Evolutionary conservation across 2,113 vertebrate genomes (phyloP).

Genomic region (Alligator mississippiensis): DNA sequence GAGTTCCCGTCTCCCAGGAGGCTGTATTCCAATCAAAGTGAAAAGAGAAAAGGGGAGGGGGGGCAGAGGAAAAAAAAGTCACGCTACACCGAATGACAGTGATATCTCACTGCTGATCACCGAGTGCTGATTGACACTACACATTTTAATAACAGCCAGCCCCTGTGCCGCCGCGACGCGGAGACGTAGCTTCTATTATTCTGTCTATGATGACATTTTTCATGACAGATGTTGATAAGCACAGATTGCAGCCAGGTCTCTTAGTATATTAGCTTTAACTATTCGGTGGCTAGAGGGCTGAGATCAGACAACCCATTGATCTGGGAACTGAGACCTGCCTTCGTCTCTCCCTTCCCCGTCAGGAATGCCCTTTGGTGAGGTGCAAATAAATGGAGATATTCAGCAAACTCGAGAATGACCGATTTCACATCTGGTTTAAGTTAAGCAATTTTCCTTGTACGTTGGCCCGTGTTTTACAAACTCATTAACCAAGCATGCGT

Average conservation of each 20-base stretch:
- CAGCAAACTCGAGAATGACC: not conserved
- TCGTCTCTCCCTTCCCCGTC: accelerated
- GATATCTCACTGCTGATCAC: not conserved
- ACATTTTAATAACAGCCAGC: not conserved
- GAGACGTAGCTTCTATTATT: conserved; percentile 44
- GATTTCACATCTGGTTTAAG: not conserved
- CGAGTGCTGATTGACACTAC: not conserved
- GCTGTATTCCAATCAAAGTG: conserved; percentile 53
- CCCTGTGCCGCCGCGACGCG: conserved; percentile 12
- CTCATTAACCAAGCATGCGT: accelerated
- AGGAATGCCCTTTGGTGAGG: not conserved
- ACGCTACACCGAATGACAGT: not conserved
- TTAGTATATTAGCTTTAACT: not conserved
- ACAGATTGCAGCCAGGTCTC: not conserved
- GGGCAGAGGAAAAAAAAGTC: not conserved
- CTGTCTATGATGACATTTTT: not conserved
- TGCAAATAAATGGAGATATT: not conserved
- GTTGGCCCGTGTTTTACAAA: not conserved
- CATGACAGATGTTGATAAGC: not conserved
- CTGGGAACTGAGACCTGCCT: not conserved
- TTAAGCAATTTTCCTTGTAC: not conserved
- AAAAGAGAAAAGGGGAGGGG: conserved; percentile 15
- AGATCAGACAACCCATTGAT: not conserved
- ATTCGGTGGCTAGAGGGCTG: not conserved
- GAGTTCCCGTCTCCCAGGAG: conserved; percentile 80